Evolutionary conservation across 2,888 invertebrate species (phyloP), one percentile per base, ranked within the genome.

Genomic region (Lordiphosa andalusiaca): DNA sequence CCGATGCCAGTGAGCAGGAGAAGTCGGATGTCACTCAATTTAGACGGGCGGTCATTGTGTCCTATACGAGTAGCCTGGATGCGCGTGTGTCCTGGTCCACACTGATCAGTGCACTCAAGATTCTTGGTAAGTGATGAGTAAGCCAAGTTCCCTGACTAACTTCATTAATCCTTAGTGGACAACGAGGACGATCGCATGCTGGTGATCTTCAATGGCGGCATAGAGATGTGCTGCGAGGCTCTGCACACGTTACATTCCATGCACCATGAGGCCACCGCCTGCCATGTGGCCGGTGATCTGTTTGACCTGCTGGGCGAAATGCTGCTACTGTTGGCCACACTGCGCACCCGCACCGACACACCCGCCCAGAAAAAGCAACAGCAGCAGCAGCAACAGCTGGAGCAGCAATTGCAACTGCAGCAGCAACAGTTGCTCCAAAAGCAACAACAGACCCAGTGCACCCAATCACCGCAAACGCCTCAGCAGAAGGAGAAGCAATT

Each of bases 51-150:
- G 97, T 96, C 6, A 91, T 98, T 57, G 94, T 95, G 53, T 93
- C 97, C n/a, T 97, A 96, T 88, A 91, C 97, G 78, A 95, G 95
- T 90, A 94, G 95, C 81, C 90, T 98, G 51, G 97, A 98, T 89
- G 96, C 96, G 2, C 92, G 97, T 56, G 95, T 96, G 0, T 95
- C 95, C 87, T 98, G 97, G 97, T 95, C 96, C 47, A 97, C 98
- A n/a, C 90, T 98, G 38, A 96, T 98, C 86, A 95, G 95, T 40
- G 96, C 96, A 44, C 93, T 97, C 86, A 93, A 96, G 88, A 96
- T 96, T 78, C 91, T 98, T 40, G 89, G 89, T 89, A 59, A 68
- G 61, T 10, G 13, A 16, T n/a, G 9, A 7, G 6, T 2, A 7
- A 36, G 6, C 4, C 4, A 12, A 25, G 2, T 25, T 6, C 25